Evolutionary conservation across 2,797 vertebrate genomes (phyloP).

Genomic region (Fundulus diaphanus): DNA sequence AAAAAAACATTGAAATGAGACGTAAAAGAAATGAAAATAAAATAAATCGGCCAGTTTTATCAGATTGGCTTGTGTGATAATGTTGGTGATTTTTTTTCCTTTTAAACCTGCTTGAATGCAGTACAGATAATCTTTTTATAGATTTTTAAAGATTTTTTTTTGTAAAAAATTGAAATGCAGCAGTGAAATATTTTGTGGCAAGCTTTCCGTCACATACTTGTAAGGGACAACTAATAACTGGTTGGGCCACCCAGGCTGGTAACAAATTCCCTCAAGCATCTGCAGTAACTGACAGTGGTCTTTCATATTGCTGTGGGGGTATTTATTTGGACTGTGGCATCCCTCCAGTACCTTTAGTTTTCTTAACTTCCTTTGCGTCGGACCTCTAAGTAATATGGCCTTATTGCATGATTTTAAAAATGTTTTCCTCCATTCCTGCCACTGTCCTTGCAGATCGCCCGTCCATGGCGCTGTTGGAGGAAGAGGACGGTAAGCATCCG

Average conservation of each 20-base stretch:
- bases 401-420: not conserved
- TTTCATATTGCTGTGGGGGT: not conserved
- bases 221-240: not conserved
- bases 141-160: too few species aligned
- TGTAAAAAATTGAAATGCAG: too few species aligned
- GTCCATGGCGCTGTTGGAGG: slow-evolving; percentile 74
- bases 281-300: not conserved
- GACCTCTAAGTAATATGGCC: not conserved
- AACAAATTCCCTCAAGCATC: not conserved
- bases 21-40: too few species aligned
- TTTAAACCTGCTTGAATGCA: too few species aligned
- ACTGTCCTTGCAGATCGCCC: slow-evolving; percentile 69
- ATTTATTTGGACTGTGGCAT: not conserved
- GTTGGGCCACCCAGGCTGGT: not conserved
- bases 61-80: too few species aligned
- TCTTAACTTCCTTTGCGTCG: not conserved
- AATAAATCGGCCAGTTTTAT: too few species aligned
- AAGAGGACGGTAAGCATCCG: slow-evolving; percentile 76
- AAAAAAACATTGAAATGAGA: too few species aligned
- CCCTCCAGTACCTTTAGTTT: not conserved
- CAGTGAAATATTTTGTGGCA: too few species aligned
- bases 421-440: not conserved
- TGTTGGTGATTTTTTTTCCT: too few species aligned
- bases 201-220: too few species aligned
- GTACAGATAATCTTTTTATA: too few species aligned